Evolutionary conservation across 2,797 vertebrate species (phyloP).

Genomic region (Phalloptychus januarius): DNA sequence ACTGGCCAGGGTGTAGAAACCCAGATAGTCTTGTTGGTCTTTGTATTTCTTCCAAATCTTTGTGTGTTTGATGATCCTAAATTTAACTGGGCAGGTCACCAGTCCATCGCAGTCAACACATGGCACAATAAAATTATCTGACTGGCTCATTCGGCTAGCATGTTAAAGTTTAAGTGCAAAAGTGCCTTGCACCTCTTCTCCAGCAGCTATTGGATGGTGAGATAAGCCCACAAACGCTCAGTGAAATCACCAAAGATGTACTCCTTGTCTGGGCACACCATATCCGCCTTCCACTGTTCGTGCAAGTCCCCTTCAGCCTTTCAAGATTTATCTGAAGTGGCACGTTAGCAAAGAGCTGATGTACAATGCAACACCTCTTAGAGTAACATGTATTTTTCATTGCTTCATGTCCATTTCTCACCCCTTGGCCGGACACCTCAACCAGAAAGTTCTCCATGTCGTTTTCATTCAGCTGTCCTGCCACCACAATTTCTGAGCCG

Average conservation of each 20-base stretch:
- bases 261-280: slow-evolving; percentile 74
- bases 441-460: slow-evolving; percentile 74
- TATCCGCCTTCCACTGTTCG: slow-evolving; percentile 66
- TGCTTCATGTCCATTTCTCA: slow-evolving; percentile 60
- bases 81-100: slow-evolving; percentile 64
- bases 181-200: slow-evolving; percentile 65
- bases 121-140: not conserved
- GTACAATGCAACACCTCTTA: not conserved
- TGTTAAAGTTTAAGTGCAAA: not conserved
- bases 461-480: slow-evolving; percentile 80
- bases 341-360: not conserved
- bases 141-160: not conserved
- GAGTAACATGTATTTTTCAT: not conserved
- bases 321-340: not conserved
- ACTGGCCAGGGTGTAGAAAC: slow-evolving; percentile 88
- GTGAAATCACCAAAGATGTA: slow-evolving; percentile 90
- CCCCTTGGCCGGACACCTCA: slow-evolving; percentile 82
- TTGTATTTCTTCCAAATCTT: slow-evolving; percentile 87
- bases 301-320: slow-evolving; percentile 64
- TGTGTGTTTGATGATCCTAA: slow-evolving; percentile 86
- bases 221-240: slow-evolving; percentile 91
- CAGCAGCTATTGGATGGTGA: slow-evolving; percentile 90
- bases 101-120: too few species aligned
- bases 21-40: slow-evolving; percentile 85
- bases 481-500: slow-evolving; percentile 89